Base-by-base conservation (phyloP, 2,888 invertebrate species). In the Candidula unifasciata region DNA sequence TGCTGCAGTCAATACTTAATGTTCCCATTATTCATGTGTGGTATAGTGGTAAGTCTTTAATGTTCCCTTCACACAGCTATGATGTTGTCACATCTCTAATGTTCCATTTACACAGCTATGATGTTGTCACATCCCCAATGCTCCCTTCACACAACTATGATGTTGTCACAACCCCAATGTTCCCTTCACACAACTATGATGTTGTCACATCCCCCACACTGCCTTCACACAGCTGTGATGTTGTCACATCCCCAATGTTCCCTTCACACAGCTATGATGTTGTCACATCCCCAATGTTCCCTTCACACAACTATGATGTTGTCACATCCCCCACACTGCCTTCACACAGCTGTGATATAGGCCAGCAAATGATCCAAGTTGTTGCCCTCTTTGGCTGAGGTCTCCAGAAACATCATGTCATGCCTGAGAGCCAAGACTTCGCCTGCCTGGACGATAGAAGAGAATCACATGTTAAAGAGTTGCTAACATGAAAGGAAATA, bases 321-420 rank as follows among this genome's bases (percentile, higher is more conserved):
- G n/a, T n/a, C 24, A 27, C n/a, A 64, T 21, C 10, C 3, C 10
- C 44, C 18, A 60, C 18, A 18, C 3, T 35, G 5, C 71, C 16
- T 2, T 73, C 73, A 73, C 6, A 73, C 52, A 21, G 16, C 54
- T 3, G 52, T 54, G 27, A 74, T 74, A 30, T 74, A 74, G 3
- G 37, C 21, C 0, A 68, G 33, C 52, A 79, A 16, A 21, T 66
- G 66, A 21, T 68, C 66, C 21, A 79, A 21, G 68, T 79, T 66
- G 44, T 68, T 24, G 3, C 79, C 79, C 18, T 13, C 2, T 18
- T 79, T 79, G 37, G 79, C 79, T 0, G 79, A 79, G 3, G 79
- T 79, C 16, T 79, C 79, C 37, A 79, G 30, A 24, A 79, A 79
- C 66, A 68, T 21, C 68, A 79, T 79, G n/a, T 79, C 68, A 30